These are phyloP conservation scores for Aphelocoma californica DNA, from an alignment of 2,797 vertebrate species.

Conservation along the genomic window DNA sequence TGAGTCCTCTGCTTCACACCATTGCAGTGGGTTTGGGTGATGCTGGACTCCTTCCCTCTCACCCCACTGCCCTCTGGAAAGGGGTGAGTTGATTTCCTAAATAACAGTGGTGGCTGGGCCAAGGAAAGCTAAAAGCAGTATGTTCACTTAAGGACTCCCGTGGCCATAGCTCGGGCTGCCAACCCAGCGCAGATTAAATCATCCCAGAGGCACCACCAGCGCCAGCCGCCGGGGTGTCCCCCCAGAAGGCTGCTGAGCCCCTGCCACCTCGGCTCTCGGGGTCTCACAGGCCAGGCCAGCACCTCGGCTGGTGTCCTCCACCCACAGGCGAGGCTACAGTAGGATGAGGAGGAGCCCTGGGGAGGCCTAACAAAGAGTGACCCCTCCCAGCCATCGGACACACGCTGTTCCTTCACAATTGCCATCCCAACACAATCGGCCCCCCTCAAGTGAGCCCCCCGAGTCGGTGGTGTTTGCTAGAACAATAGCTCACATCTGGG, in stretches of 20 bases:
- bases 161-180: slow-evolving; percentile 22
- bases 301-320: background rate
- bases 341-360: background rate
- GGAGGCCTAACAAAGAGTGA: slow-evolving; percentile 25
- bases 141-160: slow-evolving; percentile 25
- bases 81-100: slow-evolving; percentile 54
- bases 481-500: slow-evolving; percentile 58
- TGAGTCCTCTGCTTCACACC: background rate
- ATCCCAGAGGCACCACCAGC: slow-evolving; percentile 3
- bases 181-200: slow-evolving; percentile 18
- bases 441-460: background rate
- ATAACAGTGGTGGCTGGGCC: slow-evolving; percentile 25
- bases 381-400: background rate
- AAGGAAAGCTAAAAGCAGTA: slow-evolving; percentile 63
- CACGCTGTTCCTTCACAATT: slow-evolving; percentile 42
- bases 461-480: background rate
- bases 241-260: background rate
- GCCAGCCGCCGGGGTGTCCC: background rate
- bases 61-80: background rate
- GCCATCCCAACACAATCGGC: background rate
- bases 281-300: background rate
- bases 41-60: background rate
- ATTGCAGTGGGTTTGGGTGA: background rate
- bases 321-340: background rate
- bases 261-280: background rate